phyloP scores from a whole-genome alignment of 2,888 invertebrate genomes.

The Eupelmus urozonus region DNA sequence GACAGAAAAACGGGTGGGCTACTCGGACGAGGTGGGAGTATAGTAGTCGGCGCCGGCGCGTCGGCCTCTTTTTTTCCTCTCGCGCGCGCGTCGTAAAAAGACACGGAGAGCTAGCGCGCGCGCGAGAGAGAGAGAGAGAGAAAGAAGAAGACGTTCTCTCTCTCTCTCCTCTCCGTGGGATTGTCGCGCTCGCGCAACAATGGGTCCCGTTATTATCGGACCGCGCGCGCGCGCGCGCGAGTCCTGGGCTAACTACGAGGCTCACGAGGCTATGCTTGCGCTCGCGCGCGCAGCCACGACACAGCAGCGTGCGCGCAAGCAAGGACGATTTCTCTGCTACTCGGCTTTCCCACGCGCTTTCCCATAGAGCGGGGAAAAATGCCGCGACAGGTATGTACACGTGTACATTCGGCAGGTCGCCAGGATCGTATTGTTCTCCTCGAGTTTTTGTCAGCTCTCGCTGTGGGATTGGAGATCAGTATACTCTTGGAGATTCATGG shows the following conservation, averaged over 20 bases:
- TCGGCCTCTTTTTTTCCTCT: conserved; percentile 59
- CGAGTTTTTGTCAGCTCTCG: too few relatives aligned
- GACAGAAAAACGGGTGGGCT: conserved; percentile 24
- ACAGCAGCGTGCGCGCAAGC: conserved; percentile 8
- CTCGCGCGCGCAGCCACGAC: neutral
- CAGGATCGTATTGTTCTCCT: too few relatives aligned
- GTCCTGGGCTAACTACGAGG: conserved; percentile 20
- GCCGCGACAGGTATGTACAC: too few relatives aligned
- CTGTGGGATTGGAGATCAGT: too few relatives aligned
- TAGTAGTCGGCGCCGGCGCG: conserved; percentile 50
- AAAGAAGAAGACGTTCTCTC: neutral
- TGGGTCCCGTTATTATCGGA: conserved; percentile 68
- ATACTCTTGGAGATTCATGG: too few relatives aligned
- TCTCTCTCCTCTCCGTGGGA: conserved; percentile 64
- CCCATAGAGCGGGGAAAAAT: too few relatives aligned
- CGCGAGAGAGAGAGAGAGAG: neutral
- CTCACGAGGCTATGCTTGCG: conserved; percentile 41
- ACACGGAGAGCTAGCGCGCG: too few relatives aligned
- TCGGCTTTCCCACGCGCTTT: too few relatives aligned
- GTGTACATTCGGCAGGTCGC: too few relatives aligned
- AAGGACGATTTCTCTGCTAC: conserved; percentile 13
- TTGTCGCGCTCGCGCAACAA: conserved; percentile 65
- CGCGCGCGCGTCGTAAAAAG: neutral
- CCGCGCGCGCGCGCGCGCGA: conserved; percentile 42
- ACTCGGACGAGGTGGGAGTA: neutral